A percentile compares a stretch with the other conserved stretches of the same genome.
These are phyloP conservation scores for Thalpophila matura DNA, from an alignment of 2,888 invertebrate genomes.

Conservation along the genomic window DNA sequence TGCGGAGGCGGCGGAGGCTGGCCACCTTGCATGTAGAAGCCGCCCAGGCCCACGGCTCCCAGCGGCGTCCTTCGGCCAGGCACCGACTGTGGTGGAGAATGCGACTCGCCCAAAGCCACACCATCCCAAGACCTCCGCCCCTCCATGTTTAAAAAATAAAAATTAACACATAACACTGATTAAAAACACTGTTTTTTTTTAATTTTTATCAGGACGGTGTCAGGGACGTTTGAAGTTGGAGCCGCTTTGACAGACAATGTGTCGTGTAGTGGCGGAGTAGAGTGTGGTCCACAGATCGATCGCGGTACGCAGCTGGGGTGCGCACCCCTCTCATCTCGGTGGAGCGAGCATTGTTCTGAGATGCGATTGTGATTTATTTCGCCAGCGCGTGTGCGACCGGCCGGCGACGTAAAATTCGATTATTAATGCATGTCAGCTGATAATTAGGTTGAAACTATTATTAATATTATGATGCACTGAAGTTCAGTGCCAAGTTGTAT, in stretches of 20 bases:
- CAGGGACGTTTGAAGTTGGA: slow-evolving; percentile 70
- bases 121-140: slow-evolving; percentile 89
- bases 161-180: slow-evolving; percentile 78
- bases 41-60: slow-evolving; percentile 95
- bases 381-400: slow-evolving; percentile 74
- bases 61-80: slow-evolving; percentile 94
- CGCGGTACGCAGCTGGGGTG: slow-evolving; percentile 89
- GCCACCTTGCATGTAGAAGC: slow-evolving; percentile 95
- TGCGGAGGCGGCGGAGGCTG: slow-evolving; percentile 89
- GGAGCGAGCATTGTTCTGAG: slow-evolving; percentile 83
- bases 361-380: slow-evolving; percentile 84
- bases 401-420: slow-evolving; percentile 65
- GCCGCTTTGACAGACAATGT: slow-evolving; percentile 82
- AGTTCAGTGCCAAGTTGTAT: slow-evolving; percentile 24
- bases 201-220: slow-evolving; percentile 60
- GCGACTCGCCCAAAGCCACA: slow-evolving; percentile 86
- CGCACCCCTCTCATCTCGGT: slow-evolving; percentile 87
- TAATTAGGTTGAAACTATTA: slow-evolving; percentile 64
- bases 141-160: slow-evolving; percentile 78
- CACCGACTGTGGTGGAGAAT: slow-evolving; percentile 91
- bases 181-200: slow-evolving; percentile 63
- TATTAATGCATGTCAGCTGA: slow-evolving; percentile 68
- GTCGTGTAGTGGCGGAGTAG: slow-evolving; percentile 73
- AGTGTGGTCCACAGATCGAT: slow-evolving; percentile 88
- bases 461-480: slow-evolving; percentile 24